A percentile compares a stretch with the other conserved stretches of the same genome.
phyloP scores from a whole-genome alignment of 2,888 invertebrate species.

The Limnephilus marmoratus region DNA sequence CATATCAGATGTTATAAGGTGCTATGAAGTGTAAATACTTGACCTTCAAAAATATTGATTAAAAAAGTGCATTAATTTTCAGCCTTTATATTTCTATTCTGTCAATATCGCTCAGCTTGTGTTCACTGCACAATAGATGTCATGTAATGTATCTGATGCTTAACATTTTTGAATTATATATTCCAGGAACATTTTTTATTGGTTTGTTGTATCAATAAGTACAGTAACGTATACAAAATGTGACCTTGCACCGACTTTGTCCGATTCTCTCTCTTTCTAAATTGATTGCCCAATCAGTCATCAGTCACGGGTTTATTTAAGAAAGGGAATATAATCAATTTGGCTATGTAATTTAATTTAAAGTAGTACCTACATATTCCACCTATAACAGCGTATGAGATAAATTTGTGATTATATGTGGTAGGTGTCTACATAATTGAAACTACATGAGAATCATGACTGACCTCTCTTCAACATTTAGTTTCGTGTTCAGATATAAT shows the following conservation, averaged over 20 bases:
- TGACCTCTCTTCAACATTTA: background rate
- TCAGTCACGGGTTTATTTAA: conserved; percentile 1
- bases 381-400: background rate
- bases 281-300: background rate
- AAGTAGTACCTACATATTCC: background rate
- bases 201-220: conserved; percentile 3
- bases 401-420: background rate
- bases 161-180: conserved; percentile 19
- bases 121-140: conserved; percentile 35
- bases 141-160: conserved; percentile 47
- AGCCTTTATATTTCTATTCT: conserved; percentile 42
- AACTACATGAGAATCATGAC: background rate
- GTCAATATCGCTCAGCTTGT: conserved; percentile 17
- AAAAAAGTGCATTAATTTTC: conserved; percentile 42
- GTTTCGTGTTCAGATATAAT: background rate
- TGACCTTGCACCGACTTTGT: conserved; percentile 38
- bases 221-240: conserved; percentile 27
- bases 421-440: background rate
- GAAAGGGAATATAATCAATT: background rate
- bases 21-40: conserved; percentile 19
- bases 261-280: conserved; percentile 46
- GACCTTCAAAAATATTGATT: conserved; percentile 42
- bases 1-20: conserved; percentile 6
- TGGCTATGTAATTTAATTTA: background rate
- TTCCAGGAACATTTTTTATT: conserved; percentile 26